These are phyloP conservation scores for Caenorhabditis plicata DNA, from an alignment of 2,888 invertebrate species.

Conservation along the genomic window DNA sequence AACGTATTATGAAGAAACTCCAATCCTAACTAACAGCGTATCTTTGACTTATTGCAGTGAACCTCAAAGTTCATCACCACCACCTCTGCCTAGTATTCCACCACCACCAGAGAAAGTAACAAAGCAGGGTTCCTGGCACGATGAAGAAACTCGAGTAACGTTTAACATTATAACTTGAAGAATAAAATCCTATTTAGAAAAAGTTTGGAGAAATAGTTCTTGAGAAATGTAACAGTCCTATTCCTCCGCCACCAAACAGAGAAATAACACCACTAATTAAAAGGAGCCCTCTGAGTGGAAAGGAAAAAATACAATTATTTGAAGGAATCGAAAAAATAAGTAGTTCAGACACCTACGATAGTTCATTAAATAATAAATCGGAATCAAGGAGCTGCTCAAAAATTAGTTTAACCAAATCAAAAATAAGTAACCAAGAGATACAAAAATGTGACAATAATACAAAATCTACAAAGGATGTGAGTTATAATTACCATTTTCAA, in stretches of 20 bases:
- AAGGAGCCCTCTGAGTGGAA: constrained; percentile 41
- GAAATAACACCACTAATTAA: constrained; percentile 32
- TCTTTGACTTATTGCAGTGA: constrained; percentile 7
- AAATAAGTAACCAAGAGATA: neutral
- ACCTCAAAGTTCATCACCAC: constrained; percentile 12
- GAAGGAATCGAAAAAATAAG: constrained; percentile 40
- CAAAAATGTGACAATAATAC: constrained; percentile 8
- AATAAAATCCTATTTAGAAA: constrained; percentile 12
- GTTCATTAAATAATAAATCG: neutral
- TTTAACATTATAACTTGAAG: no score
- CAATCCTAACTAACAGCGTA: constrained; percentile 10
- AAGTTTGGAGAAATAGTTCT: constrained; percentile 22
- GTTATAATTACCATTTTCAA: neutral
- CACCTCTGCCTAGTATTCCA: constrained; percentile 25
- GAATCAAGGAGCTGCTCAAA: neutral
- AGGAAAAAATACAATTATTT: constrained; percentile 39
- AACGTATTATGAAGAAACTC: constrained; percentile 29
- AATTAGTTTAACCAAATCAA: neutral
- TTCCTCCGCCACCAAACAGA: constrained; percentile 28
- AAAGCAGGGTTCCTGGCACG: constrained; percentile 9
- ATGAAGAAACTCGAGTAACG: constrained; percentile 23
- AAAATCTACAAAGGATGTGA: constrained; percentile 9
- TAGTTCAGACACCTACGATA: constrained; percentile 1
- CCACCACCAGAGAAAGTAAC: constrained; percentile 12
- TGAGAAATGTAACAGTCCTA: constrained; percentile 12